Evolutionary conservation across 2,797 vertebrate genomes (phyloP).

Genomic region (Loris lydekkerianus): DNA sequence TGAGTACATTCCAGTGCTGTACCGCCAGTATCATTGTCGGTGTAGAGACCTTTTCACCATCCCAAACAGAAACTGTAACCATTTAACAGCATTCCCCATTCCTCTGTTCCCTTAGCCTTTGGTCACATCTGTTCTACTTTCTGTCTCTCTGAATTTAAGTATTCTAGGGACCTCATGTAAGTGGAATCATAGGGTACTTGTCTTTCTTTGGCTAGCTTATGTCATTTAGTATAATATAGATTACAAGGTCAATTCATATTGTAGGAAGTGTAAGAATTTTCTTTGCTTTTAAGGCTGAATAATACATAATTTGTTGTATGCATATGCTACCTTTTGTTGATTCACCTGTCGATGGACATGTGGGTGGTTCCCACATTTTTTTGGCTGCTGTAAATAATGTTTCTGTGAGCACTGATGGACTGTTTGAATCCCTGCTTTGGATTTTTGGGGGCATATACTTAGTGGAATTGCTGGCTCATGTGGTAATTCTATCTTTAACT

Average conservation of each 20-base stretch:
- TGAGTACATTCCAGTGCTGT: not conserved
- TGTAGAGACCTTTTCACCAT: not conserved
- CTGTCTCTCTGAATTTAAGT: not conserved
- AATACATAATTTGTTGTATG: not conserved
- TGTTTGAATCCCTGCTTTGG: not conserved
- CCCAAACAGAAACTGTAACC: not conserved
- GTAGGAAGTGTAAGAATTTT: not conserved
- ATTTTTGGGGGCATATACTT: not conserved
- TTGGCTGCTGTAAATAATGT: not conserved
- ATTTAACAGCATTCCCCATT: too few species aligned
- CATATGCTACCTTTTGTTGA: not conserved
- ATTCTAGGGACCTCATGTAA: not conserved
- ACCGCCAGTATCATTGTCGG: not conserved
- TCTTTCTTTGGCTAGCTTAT: constrained; percentile 14
- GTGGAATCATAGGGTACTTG: not conserved
- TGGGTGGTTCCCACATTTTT: not conserved
- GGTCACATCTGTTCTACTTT: not conserved
- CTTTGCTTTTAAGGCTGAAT: not conserved
- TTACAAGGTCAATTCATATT: not conserved
- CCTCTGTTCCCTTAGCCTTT: not conserved
- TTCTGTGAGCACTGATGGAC: not conserved
- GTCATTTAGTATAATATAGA: not conserved
- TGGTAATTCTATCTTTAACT: not conserved
- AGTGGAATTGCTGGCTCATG: not conserved
- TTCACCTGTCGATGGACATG: not conserved